Base-by-base conservation (phyloP, 1,140 invertebrate genomes). In the Drosophila takahashii region DNA sequence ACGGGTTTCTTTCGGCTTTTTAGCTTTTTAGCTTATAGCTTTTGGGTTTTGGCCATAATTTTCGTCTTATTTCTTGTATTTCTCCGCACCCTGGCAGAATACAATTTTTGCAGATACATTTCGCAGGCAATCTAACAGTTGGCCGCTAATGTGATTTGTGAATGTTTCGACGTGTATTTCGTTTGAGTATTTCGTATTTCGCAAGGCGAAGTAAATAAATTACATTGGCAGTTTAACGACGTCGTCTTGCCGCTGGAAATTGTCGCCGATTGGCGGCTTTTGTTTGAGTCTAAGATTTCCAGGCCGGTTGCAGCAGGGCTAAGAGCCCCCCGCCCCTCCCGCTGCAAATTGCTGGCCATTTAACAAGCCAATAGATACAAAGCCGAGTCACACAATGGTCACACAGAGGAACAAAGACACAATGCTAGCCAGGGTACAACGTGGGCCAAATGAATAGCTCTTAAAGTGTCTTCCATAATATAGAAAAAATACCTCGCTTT, bases 201-300 rank as follows among this genome's bases (percentile, higher is more conserved):
- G 74, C 73, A 86, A 86, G 78, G 66, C 67, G 59, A 70, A 78
- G 78, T 87, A 87, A 81, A 85, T 85, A 85, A 85, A 86, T 86
- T 85, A 86, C 81, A 87, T 86, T 87, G 81, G 79, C 81, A 77
- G 77, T 64, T 85, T 72, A 71, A 66, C 81, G 75, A 70, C 60
- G 74, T 62, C 56, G 58, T 66, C 67, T 59, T 39, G 70, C 57
- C 53, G 45, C 41, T 81, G 61, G 26, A 77, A 81, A 83, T 79
- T 79, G 79, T 79, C 79, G 79, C 79, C 74, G 79, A 77, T 83
- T 44, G 79, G 54, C 37, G 62, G 74, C 74, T 77, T 76, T 77
- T 81, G 79, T 83, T 79, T 83, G 79, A 83, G 79, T 52, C 64
- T 52, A 52, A 52, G 60, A 67, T 67, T 67, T 67, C 64, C 65